Conservation (phyloP, 1,140 invertebrate genomes). For the Eupeodes corollae region DNA sequence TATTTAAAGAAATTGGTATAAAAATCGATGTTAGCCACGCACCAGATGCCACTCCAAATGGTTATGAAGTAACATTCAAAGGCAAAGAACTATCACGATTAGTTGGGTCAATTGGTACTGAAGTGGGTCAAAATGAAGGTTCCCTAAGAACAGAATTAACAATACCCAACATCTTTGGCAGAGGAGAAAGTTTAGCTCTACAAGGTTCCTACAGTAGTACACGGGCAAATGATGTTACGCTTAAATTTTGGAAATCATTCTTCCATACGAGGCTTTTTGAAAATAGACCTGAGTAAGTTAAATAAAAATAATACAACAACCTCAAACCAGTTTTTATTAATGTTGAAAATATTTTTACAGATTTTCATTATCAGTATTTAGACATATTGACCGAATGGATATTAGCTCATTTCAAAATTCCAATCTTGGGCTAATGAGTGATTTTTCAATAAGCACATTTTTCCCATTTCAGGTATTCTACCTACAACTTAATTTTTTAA, state of each 20-base stretch:
- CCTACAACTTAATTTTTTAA: not conserved
- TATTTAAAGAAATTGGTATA: slow-evolving; percentile 33
- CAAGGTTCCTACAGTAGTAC: slow-evolving; percentile 34
- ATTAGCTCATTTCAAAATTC: slow-evolving; percentile 29
- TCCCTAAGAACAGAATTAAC: slow-evolving; percentile 26
- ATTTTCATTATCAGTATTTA: slow-evolving; percentile 30
- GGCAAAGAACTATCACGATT: slow-evolving; percentile 27
- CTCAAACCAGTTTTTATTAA: not conserved
- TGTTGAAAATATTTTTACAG: slow-evolving; percentile 7
- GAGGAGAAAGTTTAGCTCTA: slow-evolving; percentile 30
- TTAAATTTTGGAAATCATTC: slow-evolving; percentile 35
- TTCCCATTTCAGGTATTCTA: slow-evolving; percentile 24
- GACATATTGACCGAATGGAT: slow-evolving; percentile 25
- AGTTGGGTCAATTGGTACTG: slow-evolving; percentile 33
- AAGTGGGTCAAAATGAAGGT: slow-evolving; percentile 35
- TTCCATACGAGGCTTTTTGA: slow-evolving; percentile 31
- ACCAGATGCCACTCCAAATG: slow-evolving; percentile 23
- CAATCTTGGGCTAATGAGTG: slow-evolving; percentile 23
- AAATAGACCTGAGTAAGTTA: slow-evolving; percentile 32
- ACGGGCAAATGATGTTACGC: slow-evolving; percentile 26
- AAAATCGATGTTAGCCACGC: slow-evolving; percentile 31
- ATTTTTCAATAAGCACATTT: slow-evolving; percentile 25
- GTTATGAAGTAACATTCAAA: slow-evolving; percentile 33
- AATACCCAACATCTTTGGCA: slow-evolving; percentile 30
- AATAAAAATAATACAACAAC: not conserved